Base-by-base conservation (phyloP, 2,113 vertebrate species). In the Pseudorectes ferrugineus region DNA sequence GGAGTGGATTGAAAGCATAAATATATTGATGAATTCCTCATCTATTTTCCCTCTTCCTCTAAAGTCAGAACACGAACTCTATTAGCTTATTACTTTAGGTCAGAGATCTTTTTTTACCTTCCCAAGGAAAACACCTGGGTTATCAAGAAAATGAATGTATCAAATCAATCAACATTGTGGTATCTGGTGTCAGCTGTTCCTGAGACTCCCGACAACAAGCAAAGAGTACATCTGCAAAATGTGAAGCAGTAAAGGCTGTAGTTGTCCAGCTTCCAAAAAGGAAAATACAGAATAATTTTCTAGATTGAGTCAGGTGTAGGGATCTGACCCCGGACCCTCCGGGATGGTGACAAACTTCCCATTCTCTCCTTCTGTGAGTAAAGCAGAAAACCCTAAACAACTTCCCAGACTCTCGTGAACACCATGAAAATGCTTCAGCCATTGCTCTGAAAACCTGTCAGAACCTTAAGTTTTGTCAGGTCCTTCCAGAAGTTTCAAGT, bases 51-150 rank as follows among this genome's bases (percentile, higher is more conserved):
- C 13, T 9, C 10, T 28, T 48, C 3, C 20, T 19, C 28, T 94
- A 43, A 63, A 95, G 86, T 97, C 92, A 94, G 90, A 94, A 79
- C 65, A 96, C 68, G 82, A 22, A 22, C 59, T 71, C 89, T 94
- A 97, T 98, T 97, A 95, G 85, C 77, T 96, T 97, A 97, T 98
- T 98, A 96, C 91, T 73, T n/a, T 70, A 86, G 96, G 96, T 96
- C 96, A 96, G 76, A 96, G 89, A 96, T 94, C 35, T 15, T 55
- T 96, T 85, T 94, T 86, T 65, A 78, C 76, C 83, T 97, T 94
- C 88, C 83, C 94, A 83, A 93, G 88, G 54, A 36, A 95, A 96
- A 95, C 90, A 97, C 88, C 87, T 97, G 92, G 67, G 89, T 84
- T 93, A 94, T 96, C 86, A 95, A 97, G 90, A 96, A 97, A 93